A percentile compares a stretch with the other conserved stretches of the same genome.
These are phyloP conservation scores for Crotophaga sulcirostris DNA, from an alignment of 2,113 vertebrate genomes.

Conservation along the genomic window DNA sequence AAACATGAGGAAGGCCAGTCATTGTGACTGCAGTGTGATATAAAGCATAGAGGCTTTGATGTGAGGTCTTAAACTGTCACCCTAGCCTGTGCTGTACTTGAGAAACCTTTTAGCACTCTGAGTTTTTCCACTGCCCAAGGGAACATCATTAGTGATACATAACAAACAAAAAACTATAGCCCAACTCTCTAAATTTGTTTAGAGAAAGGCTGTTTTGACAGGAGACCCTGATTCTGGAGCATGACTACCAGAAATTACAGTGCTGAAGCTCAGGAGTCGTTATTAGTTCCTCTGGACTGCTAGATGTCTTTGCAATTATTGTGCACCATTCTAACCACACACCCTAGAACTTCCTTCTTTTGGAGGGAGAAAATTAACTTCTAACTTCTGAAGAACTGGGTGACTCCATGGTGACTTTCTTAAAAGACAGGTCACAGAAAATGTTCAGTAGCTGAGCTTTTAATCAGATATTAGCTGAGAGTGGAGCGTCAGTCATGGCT, in stretches of 20 bases:
- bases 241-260: neutral
- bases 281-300: neutral
- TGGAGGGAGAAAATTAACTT: neutral
- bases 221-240: neutral
- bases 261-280: neutral
- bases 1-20: neutral
- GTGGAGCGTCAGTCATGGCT: neutral
- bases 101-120: neutral
- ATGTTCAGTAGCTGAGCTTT: neutral
- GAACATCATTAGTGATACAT: neutral
- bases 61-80: neutral
- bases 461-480: neutral
- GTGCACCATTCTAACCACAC: neutral
- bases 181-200: neutral
- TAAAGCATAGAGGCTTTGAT: neutral
- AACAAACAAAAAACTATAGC: neutral
- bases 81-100: neutral
- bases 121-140: neutral
- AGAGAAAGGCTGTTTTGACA: neutral
- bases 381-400: neutral
- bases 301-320: neutral
- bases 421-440: neutral
- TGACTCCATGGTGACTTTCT: neutral
- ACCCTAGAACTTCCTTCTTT: neutral
- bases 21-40: neutral